Base-by-base conservation (phyloP, 2,888 invertebrate genomes). In the Diadegma fenestrale region DNA sequence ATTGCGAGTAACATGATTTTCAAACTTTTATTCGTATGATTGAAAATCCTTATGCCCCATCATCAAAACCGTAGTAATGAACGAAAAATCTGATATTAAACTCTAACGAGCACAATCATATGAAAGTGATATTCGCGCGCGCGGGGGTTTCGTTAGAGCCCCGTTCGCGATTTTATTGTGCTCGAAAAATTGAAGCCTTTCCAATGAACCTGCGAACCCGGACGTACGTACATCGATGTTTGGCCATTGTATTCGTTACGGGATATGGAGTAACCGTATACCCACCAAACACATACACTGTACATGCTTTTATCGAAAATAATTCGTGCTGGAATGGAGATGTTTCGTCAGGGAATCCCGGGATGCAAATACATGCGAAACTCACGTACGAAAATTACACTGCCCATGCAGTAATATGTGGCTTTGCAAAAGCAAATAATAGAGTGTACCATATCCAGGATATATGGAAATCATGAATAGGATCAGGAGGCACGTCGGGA, bases 261-360 rank as follows among this genome's bases (percentile, higher is more conserved):
- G 64, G 68, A 26, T 85, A 87, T 84, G 85, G 88, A 88, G 86
- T 87, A 87, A 78, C 76, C 78, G 72, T 72, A 43, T 81, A 64
- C n/a, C n/a, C 80, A 54, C 19, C 12, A 54, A 22, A 1, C 58
- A 26, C 58, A 26, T 6, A 26, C 8, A 26, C 19, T 82, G 80
- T 88, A 88, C 88, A 88, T 88, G 88, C 87, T 84, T 87, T 86
- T 87, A 89, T 89, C 87, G 88, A 86, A 88, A 90, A 89, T 89
- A 89, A 89, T 91, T 90, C 88, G 86, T 66, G 87, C 61, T 73
- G 43, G 64, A 87, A 87, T 81, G 63, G 84, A 83, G 81, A 78
- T 71, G 79, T 82, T 86, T 82, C 68, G 69, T 64, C 63, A 43
- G 82, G n/a, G 63, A 73, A 79, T 54, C 17, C 37, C 14, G n/a